Evolutionary conservation across 1,140 invertebrate species (phyloP), one percentile per base, ranked within the genome.

Genomic region (Drosophila mayri): DNA sequence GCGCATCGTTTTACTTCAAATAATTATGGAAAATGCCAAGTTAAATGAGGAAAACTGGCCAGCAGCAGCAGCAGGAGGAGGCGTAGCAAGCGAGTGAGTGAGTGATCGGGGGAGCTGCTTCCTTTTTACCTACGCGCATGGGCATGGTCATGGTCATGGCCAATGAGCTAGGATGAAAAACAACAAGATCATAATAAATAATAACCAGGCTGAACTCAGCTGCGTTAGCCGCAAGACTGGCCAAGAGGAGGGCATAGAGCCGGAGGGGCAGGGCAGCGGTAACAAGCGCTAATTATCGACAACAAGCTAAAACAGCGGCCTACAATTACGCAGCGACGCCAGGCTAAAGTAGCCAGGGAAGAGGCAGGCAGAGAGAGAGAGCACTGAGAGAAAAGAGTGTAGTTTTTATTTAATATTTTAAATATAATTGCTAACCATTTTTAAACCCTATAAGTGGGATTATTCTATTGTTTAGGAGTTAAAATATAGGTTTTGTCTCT

Each of bases 131-230:
- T 58, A 40, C 50, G 75, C 65, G 79, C 83, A 80, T 78, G 76
- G 72, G 64, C 75, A 55, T 46, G 75, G 60, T 59, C 63, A 68
- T 72, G 79, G 81, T 70, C 79, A 87, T 88, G 83, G 83, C 79
- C 83, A 87, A 86, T 88, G 80, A 87, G 83, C 83, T 87, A 80
- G 86, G 83, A 87, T 87, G 83, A 80, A 87, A 87, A 87, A 87
- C 83, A 87, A 87, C 83, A 87, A 87, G 83, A 87, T 87, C 83
- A 87, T 87, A 87, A 86, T 86, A 86, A 86, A 86, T 86, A 86
- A 87, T 87, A 87, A 80, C 83, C 84, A 87, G 71, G 84, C 71
- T 60, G 64, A 54, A 37, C 62, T 64, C 72, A 65, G 50, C 40
- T 76, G 73, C 72, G 60, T 75, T 47, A 73, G 70, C 38, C 22